Conservation (phyloP, 2,888 invertebrate genomes). For the Pseudanteris insignis region DNA sequence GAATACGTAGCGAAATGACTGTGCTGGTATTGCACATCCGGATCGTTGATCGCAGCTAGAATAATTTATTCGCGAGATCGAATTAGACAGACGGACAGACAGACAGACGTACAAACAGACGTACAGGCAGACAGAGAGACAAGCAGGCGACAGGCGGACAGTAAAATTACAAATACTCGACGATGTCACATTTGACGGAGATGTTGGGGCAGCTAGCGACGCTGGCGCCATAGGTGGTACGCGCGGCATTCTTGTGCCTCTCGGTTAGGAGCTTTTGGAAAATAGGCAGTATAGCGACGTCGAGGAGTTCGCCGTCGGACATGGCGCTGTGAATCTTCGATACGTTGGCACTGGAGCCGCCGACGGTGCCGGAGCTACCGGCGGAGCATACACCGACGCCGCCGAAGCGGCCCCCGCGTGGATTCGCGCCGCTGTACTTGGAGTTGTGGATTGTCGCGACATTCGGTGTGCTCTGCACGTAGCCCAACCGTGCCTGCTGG, state of each 20-base stretch:
- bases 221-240: conserved; percentile 75
- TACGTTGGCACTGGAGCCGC: conserved; percentile 58
- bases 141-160: conserved; percentile 37
- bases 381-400: conserved; percentile 44
- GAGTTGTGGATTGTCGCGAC: conserved; percentile 69
- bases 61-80: conserved; percentile 6
- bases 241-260: conserved; percentile 76
- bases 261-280: conserved; percentile 91
- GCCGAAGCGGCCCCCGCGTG: conserved; percentile 57
- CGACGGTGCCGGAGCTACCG: conserved; percentile 47
- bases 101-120: conserved; percentile 19
- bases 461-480: conserved; percentile 73
- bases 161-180: conserved; percentile 77
- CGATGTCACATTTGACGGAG: conserved; percentile 95
- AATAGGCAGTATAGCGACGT: conserved; percentile 87
- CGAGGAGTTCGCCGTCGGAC: conserved; percentile 84
- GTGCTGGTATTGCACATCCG: no score
- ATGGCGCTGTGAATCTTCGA: conserved; percentile 78
- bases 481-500: conserved; percentile 64
- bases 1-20: no score
- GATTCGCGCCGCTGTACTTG: conserved; percentile 69
- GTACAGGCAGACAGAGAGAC: conserved; percentile 31
- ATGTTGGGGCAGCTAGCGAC: conserved; percentile 93
- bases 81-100: conserved; percentile 14
- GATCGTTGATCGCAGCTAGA: no score